A percentile compares a stretch with the other conserved stretches of the same genome.
Conservation (phyloP, 1,140 invertebrate genomes). For the Cylas formicarius region DNA sequence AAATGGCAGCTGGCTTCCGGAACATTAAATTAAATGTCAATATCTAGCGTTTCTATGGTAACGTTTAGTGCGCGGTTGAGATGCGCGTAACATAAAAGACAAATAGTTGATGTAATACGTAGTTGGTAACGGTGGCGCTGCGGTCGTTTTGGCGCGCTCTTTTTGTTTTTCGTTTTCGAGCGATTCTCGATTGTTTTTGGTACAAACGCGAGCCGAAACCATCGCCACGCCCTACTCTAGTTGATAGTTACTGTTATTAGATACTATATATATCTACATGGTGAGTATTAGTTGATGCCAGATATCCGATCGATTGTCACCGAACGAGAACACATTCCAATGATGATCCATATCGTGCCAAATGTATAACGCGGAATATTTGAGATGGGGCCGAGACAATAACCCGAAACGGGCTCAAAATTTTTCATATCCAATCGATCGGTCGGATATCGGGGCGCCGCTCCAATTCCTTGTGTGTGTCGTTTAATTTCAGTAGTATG, state of each 20-base stretch:
- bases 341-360: neutral
- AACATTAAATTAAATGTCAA: no score
- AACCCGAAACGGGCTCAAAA: conserved; percentile 1
- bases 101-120: conserved; percentile 39
- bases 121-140: no score
- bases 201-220: conserved; percentile 18
- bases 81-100: conserved; percentile 40
- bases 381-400: no score
- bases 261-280: conserved; percentile 27
- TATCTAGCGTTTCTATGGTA: no score
- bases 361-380: neutral
- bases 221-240: conserved; percentile 14
- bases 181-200: no score
- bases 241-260: conserved; percentile 31
- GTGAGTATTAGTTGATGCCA: conserved; percentile 29
- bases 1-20: no score
- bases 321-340: neutral
- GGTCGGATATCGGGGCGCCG: conserved; percentile 22
- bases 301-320: conserved; percentile 12
- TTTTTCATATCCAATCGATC: conserved; percentile 15
- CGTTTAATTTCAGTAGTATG: conserved; percentile 37
- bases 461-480: conserved; percentile 32
- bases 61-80: no score
- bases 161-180: conserved; percentile 7
- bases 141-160: conserved; percentile 20